Conservation (phyloP, 2,797 vertebrate genomes). For the Macroramphosus scolopax region DNA sequence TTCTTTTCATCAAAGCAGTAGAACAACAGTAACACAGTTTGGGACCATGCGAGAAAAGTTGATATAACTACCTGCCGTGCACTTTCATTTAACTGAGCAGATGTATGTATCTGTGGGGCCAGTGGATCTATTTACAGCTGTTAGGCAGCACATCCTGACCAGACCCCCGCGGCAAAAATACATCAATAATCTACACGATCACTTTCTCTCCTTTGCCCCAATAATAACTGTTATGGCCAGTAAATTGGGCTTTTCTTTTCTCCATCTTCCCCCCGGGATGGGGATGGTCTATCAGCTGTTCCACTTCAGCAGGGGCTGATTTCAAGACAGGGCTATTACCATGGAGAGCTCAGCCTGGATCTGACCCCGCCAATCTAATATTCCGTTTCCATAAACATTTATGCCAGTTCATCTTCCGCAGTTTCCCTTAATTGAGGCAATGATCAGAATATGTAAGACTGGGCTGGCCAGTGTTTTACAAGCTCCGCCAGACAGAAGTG, state of each 20-base stretch:
- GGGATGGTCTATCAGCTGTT: constrained; percentile 77
- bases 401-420: constrained; percentile 81
- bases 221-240: constrained; percentile 71
- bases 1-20: background rate
- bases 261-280: constrained; percentile 73
- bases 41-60: too few relatives aligned
- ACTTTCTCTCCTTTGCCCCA: constrained; percentile 68
- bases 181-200: constrained; percentile 64
- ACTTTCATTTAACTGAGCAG: constrained; percentile 15
- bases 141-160: constrained; percentile 38
- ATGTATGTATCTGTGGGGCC: constrained; percentile 12
- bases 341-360: constrained; percentile 76
- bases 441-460: constrained; percentile 83
- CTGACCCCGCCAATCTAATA: constrained; percentile 81
- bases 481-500: constrained; percentile 70
- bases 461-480: constrained; percentile 66
- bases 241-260: constrained; percentile 80
- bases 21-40: too few relatives aligned
- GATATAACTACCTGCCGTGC: background rate
- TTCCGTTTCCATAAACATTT: constrained; percentile 85
- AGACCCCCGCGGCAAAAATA: constrained; percentile 58
- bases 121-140: constrained; percentile 46
- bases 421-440: constrained; percentile 84
- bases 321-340: constrained; percentile 84
- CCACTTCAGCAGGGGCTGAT: constrained; percentile 81